Conservation (phyloP, 2,113 vertebrate genomes). For the Carlito syrichta region DNA sequence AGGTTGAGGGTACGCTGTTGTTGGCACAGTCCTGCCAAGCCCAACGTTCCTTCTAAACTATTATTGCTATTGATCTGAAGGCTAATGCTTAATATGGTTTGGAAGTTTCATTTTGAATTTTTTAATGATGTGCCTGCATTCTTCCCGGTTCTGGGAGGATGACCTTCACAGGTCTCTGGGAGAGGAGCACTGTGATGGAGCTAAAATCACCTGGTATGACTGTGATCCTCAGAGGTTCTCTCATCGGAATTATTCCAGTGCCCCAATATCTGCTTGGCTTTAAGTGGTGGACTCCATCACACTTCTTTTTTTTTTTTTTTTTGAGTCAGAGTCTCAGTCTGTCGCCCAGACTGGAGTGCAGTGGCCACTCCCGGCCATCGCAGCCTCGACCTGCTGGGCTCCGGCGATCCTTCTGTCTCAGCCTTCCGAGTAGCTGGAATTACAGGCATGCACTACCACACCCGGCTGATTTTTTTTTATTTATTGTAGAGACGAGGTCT, state of each 20-base stretch:
- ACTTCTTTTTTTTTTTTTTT: too few species aligned
- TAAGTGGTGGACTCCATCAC: not conserved
- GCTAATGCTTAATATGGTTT: not conserved
- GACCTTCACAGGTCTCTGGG: not conserved
- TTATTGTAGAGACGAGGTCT: too few species aligned
- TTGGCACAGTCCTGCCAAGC: not conserved
- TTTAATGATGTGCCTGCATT: not conserved
- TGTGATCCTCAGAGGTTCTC: accelerated
- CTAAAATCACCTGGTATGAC: not conserved
- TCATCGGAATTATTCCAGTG: not conserved
- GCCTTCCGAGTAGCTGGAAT: too few species aligned
- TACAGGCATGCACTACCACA: too few species aligned
- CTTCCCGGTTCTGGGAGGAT: not conserved
- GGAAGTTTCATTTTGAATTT: not conserved
- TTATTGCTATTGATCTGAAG: not conserved
- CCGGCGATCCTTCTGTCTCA: too few species aligned
- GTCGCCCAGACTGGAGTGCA: too few species aligned
- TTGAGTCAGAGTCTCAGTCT: too few species aligned
- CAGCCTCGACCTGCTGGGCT: too few species aligned
- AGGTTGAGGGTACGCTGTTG: not conserved
- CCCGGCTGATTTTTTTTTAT: too few species aligned
- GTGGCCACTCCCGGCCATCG: too few species aligned
- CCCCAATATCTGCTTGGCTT: not conserved
- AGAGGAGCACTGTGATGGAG: not conserved
- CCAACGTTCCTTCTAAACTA: not conserved